Percentiles rank a stretch among this genome's conserved stretches.
Evolutionary conservation across 2,113 vertebrate genomes (phyloP).

Genomic region (Lepus europaeus): DNA sequence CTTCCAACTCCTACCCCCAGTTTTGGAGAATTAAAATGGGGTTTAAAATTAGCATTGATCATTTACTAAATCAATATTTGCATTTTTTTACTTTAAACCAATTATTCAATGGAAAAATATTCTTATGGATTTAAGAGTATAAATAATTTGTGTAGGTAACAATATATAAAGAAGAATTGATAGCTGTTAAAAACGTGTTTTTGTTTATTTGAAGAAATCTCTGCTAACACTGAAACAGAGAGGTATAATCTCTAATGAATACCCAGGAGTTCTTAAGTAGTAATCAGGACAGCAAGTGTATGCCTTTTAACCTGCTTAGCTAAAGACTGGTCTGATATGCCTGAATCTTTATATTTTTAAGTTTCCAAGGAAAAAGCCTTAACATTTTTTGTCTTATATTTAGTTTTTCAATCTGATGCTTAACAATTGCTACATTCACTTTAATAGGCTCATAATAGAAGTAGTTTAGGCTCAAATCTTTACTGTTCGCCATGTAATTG

Average conservation of each 20-base stretch:
- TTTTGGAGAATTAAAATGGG: conserved; percentile 61
- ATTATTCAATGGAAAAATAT: conserved; percentile 34
- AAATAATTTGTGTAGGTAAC: conserved; percentile 53
- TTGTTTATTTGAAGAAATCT: conserved; percentile 58
- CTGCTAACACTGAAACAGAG: background rate
- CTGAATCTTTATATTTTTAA: conserved; percentile 32
- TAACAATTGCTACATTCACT: conserved; percentile 52
- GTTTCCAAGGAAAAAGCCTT: conserved; percentile 45
- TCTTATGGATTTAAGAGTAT: conserved; percentile 8
- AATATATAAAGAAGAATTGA: conserved; percentile 5
- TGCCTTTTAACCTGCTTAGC: conserved; percentile 29
- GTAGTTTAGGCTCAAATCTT: conserved; percentile 41
- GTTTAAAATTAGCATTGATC: background rate
- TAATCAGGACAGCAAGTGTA: conserved; percentile 36
- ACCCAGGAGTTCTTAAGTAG: conserved; percentile 54
- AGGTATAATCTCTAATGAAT: conserved; percentile 8
- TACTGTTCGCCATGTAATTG: conserved; percentile 3
- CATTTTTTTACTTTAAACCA: conserved; percentile 47
- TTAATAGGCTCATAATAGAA: conserved; percentile 12
- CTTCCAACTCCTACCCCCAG: background rate
- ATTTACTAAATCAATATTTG: conserved; percentile 51
- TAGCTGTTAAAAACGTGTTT: conserved; percentile 53
- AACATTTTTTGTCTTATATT: conserved; percentile 28
- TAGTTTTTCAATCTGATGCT: conserved; percentile 51
- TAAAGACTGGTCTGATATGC: conserved; percentile 20